phyloP scores from a whole-genome alignment of 2,888 invertebrate species.

The Dasypogon diadema region DNA sequence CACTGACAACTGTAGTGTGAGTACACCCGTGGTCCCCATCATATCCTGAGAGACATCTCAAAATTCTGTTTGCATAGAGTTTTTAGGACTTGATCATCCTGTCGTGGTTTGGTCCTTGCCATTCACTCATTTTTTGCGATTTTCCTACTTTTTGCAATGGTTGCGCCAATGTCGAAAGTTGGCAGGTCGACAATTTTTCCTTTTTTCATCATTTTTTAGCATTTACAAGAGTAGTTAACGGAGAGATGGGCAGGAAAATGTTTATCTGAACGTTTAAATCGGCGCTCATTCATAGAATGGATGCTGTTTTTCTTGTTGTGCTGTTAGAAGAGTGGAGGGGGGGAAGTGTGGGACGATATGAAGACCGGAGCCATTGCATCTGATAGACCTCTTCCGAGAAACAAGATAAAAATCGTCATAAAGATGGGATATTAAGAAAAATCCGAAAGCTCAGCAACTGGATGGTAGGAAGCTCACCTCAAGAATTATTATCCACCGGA shows the following conservation, averaged over 20 bases:
- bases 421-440: slow-evolving; percentile 25
- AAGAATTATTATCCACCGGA: slow-evolving; percentile 32
- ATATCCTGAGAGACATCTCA: slow-evolving; percentile 37
- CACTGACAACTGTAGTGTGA: slow-evolving; percentile 6
- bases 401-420: not conserved
- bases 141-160: slow-evolving; percentile 1
- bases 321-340: not conserved
- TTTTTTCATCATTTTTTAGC: slow-evolving; percentile 20
- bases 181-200: slow-evolving; percentile 34
- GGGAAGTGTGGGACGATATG: not conserved
- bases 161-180: slow-evolving; percentile 32
- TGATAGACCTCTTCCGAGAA: not conserved
- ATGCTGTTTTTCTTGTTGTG: not conserved
- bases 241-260: slow-evolving; percentile 42
- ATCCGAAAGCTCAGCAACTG: not conserved
- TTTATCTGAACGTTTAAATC: slow-evolving; percentile 46
- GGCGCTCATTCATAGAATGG: slow-evolving; percentile 28
- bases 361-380: not conserved
- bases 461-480: not conserved
- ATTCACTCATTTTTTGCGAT: not conserved
- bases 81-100: slow-evolving; percentile 35
- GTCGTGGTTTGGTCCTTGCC: slow-evolving; percentile 30
- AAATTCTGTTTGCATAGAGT: slow-evolving; percentile 28
- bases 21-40: not conserved
- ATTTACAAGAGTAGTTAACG: slow-evolving; percentile 36